Base-by-base conservation (phyloP, 1,140 invertebrate species). In the Lutraria rhynchaena region DNA sequence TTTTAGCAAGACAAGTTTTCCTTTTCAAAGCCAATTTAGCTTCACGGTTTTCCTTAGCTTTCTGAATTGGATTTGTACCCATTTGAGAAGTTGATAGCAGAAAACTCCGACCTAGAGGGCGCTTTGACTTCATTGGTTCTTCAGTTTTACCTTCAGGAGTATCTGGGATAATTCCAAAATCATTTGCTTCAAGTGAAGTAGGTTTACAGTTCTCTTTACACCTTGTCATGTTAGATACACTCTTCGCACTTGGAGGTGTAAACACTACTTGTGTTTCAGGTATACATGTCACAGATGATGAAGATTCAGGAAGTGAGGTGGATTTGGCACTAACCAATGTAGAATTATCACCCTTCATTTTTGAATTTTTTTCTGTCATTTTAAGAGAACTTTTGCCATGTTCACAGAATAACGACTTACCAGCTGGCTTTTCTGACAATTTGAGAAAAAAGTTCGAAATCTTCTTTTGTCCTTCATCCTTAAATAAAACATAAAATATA, bases 61-160 rank as follows among this genome's bases (percentile, higher is more conserved):
- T 46, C 60, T 78, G 61, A 53, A 78, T 78, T 0, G 76, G 76
- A 78, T 78, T 78, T 49, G 76, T 35, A 9, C 44, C 53, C 22
- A 78, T 51, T 41, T 69, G 51, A 15, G 22, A 15, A 33, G 76
- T 22, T 31, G 76, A 67, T 19, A 78, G 76, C 3, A 78, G 29
- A 55, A 78, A 78, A 78, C 76, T 78, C 44, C 76, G 37, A 44
- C 41, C 76, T 13, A 78, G 29, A 53, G 76, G 76, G 2, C 63
- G 41, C 31, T 78, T 78, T 44, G 76, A 9, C 46, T 69, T 78
- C 3, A 29, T 17, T 57, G 13, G 22, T 7, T 65, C 51, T 37
- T 78, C 76, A 19, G 24, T 24, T 33, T 58, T 67, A 13, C 55
- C 63, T 27, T 75, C 31, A 55, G 76, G 76, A 4, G 76, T 78